Evolutionary conservation across 1,140 invertebrate genomes (phyloP).

Genomic region (Nymphalis io): DNA sequence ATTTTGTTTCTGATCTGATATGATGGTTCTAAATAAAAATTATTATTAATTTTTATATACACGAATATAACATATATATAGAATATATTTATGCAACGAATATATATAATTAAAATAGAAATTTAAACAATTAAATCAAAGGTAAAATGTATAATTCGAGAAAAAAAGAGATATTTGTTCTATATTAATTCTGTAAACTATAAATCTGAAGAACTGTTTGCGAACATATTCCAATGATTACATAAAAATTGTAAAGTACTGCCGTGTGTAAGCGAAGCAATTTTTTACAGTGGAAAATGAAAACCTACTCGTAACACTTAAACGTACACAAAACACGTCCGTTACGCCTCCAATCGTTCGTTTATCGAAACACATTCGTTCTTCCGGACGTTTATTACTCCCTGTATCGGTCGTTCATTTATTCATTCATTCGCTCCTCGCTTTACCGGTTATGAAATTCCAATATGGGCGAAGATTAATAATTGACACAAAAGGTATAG

Average conservation of each 20-base stretch:
- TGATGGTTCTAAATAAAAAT: too few species aligned
- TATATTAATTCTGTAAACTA: too few species aligned
- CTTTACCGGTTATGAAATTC: conserved; percentile 15
- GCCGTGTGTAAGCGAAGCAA: background rate
- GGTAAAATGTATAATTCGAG: too few species aligned
- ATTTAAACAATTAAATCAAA: too few species aligned
- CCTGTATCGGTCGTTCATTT: conserved; percentile 33
- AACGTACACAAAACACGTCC: conserved; percentile 17
- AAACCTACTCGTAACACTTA: conserved; percentile 18
- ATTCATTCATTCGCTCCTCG: conserved; percentile 33
- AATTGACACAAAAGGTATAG: conserved; percentile 22
- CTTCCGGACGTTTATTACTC: conserved; percentile 45
- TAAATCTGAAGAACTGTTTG: too few species aligned
- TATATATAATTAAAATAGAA: too few species aligned
- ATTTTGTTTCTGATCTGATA: too few species aligned
- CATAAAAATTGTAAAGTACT: background rate
- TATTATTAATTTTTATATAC: too few species aligned
- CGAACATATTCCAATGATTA: too few species aligned
- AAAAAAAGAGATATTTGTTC: too few species aligned
- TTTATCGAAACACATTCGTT: conserved; percentile 44
- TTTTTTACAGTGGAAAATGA: conserved; percentile 8
- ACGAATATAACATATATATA: too few species aligned
- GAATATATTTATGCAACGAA: too few species aligned
- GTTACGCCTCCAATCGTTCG: conserved; percentile 36
- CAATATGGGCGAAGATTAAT: conserved; percentile 24